Evolutionary conservation across 2,113 vertebrate species (phyloP).

Genomic region (Alethe castanea): DNA sequence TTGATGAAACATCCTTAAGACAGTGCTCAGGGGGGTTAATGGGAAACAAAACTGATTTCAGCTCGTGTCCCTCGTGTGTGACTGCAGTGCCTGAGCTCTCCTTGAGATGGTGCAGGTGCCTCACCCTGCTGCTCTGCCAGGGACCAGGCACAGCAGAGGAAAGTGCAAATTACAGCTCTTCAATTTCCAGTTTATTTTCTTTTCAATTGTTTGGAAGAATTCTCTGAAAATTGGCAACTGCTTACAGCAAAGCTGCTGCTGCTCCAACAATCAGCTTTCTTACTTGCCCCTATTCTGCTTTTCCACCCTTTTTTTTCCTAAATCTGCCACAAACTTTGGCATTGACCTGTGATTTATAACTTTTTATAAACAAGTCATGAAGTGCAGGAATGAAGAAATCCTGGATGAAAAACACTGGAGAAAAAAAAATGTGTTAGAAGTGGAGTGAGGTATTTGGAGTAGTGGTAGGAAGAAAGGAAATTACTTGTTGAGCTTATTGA

Average conservation of each 20-base stretch:
- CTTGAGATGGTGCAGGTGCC: constrained; percentile 37
- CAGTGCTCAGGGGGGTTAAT: accelerated
- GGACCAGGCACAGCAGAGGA: background rate
- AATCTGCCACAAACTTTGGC: background rate
- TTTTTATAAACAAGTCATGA: background rate
- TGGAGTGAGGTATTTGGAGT: background rate
- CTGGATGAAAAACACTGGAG: background rate
- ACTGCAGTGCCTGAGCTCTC: background rate
- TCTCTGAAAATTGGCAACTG: background rate
- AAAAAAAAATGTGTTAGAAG: background rate
- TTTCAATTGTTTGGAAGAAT: background rate
- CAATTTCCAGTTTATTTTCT: background rate
- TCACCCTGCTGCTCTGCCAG: accelerated
- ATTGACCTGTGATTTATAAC: background rate
- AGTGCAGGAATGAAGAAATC: background rate
- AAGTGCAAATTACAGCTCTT: background rate
- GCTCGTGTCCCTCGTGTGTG: accelerated
- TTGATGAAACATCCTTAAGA: accelerated
- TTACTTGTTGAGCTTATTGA: background rate
- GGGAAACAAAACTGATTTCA: background rate
- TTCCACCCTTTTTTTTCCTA: background rate
- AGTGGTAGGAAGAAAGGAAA: background rate
- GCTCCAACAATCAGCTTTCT: background rate
- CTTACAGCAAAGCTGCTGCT: background rate
- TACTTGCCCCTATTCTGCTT: background rate